These are phyloP conservation scores for Arion vulgaris DNA, from an alignment of 1,140 invertebrate species.

Conservation along the genomic window DNA sequence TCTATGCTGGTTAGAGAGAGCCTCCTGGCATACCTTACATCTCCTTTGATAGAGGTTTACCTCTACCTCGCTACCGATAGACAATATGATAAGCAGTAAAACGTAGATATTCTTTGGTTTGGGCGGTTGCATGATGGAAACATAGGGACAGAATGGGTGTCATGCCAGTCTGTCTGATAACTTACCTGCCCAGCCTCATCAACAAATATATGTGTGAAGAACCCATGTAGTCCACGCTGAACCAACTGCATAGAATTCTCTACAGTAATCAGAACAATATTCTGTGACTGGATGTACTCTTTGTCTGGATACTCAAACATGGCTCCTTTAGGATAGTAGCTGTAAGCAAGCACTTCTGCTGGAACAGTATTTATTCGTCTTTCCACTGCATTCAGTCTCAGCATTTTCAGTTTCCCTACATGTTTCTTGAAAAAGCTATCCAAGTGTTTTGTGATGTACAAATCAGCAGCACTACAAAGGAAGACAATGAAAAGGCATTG, in stretches of 20 bases:
- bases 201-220: constrained; percentile 67
- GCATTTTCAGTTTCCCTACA: constrained; percentile 37
- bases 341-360: constrained; percentile 81
- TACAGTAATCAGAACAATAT: constrained; percentile 86
- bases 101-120: too few relatives aligned
- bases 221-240: constrained; percentile 46
- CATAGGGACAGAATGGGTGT: too few relatives aligned
- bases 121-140: too few relatives aligned
- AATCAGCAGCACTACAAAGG: constrained; percentile 76
- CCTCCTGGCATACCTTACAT: too few relatives aligned
- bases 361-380: constrained; percentile 83
- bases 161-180: too few relatives aligned
- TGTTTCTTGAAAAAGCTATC: constrained; percentile 54
- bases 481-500: constrained; percentile 26
- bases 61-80: too few relatives aligned
- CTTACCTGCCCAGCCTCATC: constrained; percentile 66
- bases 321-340: constrained; percentile 77
- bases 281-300: constrained; percentile 81
- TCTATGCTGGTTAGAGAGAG: too few relatives aligned
- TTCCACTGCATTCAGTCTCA: constrained; percentile 85
- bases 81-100: too few relatives aligned
- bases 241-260: constrained; percentile 78
- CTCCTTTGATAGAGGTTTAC: too few relatives aligned
- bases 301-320: constrained; percentile 79
- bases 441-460: constrained; percentile 85